Evolutionary conservation across 1,140 invertebrate genomes (phyloP), one percentile per base, ranked within the genome.

Genomic region (Eriocheir sinensis): DNA sequence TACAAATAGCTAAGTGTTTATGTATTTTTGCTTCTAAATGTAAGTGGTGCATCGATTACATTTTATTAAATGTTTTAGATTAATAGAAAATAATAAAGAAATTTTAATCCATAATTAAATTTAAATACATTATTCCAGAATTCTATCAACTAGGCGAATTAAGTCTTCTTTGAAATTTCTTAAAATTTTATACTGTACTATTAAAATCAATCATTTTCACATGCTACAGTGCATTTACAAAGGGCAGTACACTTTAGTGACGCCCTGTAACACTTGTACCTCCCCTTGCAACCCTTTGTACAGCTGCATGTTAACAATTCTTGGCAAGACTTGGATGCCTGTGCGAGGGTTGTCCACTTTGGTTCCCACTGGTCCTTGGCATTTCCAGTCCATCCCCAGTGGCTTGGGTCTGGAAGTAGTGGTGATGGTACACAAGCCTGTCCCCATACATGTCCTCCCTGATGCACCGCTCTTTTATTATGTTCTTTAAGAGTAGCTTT

Each of bases 361-460:
- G 60, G 60, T 72, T 72, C n/a, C 81, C 32, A 85, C 32, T 85
- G 32, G 15, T 85, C 32, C 15, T 85, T 32, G 12, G 81, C 32
- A 32, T 85, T 85, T 85, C 15, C 34, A 17, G 81, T 17, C 32
- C 81, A 85, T 85, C 81, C 81, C 81, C 81, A 85, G 15, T 85
- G 81, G 81, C 81, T 85, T 85, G 81, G 81, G 81, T 85, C 81
- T 85, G 81, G 81, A 85, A 85, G 81, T 32, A 17, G 15, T 85
- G 81, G 81, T 85, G 81, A 85, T 17, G 81, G 15, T 32, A 85
- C 15, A 32, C 12, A 85, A 85, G 9, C 81, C 81, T 85, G 81
- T 32, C 81, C 32, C 81, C 81, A 85, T 17, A 85, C 32, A 85
- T 85, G 81, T 85, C 81, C 81, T 85, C 32, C 81, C 32, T 85